These are phyloP conservation scores for Cecropterus lyciades DNA, from an alignment of 1,140 invertebrate species.

Conservation along the genomic window DNA sequence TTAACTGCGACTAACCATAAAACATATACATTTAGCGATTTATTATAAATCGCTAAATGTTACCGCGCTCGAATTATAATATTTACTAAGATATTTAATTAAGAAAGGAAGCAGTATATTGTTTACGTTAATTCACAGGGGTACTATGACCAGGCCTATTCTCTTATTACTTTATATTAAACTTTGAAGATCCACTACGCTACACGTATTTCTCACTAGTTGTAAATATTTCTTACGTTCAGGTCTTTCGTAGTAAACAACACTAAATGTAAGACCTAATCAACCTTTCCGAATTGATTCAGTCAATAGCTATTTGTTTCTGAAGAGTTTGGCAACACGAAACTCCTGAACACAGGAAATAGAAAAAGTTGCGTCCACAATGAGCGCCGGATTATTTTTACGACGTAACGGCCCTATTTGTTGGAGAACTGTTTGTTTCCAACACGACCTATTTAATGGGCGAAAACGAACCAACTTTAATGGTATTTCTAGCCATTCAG, in stretches of 20 bases:
- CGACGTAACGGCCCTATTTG: constrained; percentile 15
- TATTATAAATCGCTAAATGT: too few relatives aligned
- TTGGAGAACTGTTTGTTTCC: constrained; percentile 16
- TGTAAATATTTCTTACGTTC: too few relatives aligned
- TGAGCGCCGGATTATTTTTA: constrained; percentile 24
- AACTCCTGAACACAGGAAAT: constrained; percentile 7
- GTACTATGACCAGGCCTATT: too few relatives aligned
- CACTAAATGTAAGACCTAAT: background rate
- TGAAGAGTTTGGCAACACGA: constrained; percentile 11
- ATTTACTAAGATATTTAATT: too few relatives aligned
- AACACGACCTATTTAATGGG: constrained; percentile 10
- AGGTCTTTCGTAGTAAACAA: background rate
- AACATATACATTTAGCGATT: too few relatives aligned
- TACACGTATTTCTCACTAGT: too few relatives aligned
- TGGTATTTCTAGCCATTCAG: background rate
- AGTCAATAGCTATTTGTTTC: constrained; percentile 3
- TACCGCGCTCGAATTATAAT: too few relatives aligned
- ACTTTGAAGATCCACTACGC: too few relatives aligned
- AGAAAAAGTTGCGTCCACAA: constrained; percentile 18
- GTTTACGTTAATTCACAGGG: too few relatives aligned
- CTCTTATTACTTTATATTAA: too few relatives aligned
- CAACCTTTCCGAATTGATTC: constrained; percentile 1
- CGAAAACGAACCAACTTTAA: constrained; percentile 11
- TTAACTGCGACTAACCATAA: too few relatives aligned
- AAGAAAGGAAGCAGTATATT: too few relatives aligned